phyloP scores from a whole-genome alignment of 1,140 invertebrate species.

The Spodoptera frugiperda region DNA sequence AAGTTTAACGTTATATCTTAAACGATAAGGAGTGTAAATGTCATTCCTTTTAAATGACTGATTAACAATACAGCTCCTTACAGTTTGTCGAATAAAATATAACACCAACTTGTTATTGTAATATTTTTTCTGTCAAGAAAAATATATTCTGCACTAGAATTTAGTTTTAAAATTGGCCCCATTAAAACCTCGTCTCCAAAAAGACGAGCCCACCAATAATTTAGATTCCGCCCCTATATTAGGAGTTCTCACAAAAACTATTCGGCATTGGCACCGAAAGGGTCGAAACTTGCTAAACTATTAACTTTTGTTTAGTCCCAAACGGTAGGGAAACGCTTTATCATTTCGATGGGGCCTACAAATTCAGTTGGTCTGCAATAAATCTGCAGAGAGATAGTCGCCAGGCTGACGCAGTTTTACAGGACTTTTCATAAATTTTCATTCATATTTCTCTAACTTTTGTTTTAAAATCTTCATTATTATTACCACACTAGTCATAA shows the following conservation, averaged over 20 bases:
- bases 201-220: not conserved
- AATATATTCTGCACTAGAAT: too few relatives aligned
- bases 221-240: slow-evolving; percentile 7
- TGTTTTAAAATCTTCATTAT: too few relatives aligned
- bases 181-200: not conserved
- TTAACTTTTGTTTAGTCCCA: slow-evolving; percentile 53
- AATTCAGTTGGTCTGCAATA: slow-evolving; percentile 47
- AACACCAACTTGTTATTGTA: too few relatives aligned
- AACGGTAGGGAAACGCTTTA: slow-evolving; percentile 38
- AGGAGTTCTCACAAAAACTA: slow-evolving; percentile 20
- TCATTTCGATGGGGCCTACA: slow-evolving; percentile 51
- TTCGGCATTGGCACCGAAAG: slow-evolving; percentile 27
- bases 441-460: too few relatives aligned
- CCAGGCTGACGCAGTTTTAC: not conserved
- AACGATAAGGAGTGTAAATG: too few relatives aligned
- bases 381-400: slow-evolving; percentile 34
- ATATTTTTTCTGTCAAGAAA: too few relatives aligned
- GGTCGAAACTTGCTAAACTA: slow-evolving; percentile 49
- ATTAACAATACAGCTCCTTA: too few relatives aligned
- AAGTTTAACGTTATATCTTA: too few relatives aligned
- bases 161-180: too few relatives aligned
- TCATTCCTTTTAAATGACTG: too few relatives aligned
- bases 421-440: not conserved
- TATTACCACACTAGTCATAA: too few relatives aligned
- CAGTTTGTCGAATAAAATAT: too few relatives aligned